A percentile compares a stretch with the other conserved stretches of the same genome.
These are phyloP conservation scores for Xenopus borealis DNA, from an alignment of 2,113 vertebrate species.

Conservation along the genomic window DNA sequence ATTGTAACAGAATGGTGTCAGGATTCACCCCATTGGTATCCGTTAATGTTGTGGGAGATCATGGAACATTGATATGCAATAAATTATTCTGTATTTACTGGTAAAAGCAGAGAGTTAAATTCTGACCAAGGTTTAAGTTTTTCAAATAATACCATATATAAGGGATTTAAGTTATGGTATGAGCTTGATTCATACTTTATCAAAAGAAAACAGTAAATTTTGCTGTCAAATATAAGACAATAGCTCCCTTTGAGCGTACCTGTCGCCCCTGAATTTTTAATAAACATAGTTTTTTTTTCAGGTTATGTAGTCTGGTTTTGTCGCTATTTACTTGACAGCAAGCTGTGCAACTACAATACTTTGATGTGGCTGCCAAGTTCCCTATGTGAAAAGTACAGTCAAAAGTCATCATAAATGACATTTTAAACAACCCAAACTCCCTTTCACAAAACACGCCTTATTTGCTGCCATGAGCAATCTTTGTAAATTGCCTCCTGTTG, in stretches of 20 bases:
- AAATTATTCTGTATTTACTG: no score
- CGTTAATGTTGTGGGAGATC: no score
- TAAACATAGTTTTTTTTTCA: background rate
- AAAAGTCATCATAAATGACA: slow-evolving; percentile 3
- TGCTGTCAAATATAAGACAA: background rate
- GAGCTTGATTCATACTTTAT: no score
- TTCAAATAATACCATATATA: no score
- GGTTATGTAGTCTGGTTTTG: background rate
- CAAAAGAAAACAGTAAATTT: background rate
- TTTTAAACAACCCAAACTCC: slow-evolving; percentile 2
- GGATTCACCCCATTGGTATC: no score
- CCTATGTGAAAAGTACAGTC: slow-evolving; percentile 3
- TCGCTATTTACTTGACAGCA: background rate
- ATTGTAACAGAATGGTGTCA: no score
- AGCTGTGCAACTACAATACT: background rate
- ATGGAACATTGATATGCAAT: no score
- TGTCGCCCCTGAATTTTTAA: background rate
- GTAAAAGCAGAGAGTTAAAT: no score
- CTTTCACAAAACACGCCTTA: background rate
- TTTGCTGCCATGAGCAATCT: slow-evolving; percentile 1
- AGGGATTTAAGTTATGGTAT: no score
- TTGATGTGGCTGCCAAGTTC: background rate
- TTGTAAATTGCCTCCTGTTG: background rate
- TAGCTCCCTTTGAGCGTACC: background rate
- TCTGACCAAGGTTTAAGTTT: no score